Conservation (phyloP, 53 echinoderm and acorn worm genomes). For the Crossaster papposus region DNA sequence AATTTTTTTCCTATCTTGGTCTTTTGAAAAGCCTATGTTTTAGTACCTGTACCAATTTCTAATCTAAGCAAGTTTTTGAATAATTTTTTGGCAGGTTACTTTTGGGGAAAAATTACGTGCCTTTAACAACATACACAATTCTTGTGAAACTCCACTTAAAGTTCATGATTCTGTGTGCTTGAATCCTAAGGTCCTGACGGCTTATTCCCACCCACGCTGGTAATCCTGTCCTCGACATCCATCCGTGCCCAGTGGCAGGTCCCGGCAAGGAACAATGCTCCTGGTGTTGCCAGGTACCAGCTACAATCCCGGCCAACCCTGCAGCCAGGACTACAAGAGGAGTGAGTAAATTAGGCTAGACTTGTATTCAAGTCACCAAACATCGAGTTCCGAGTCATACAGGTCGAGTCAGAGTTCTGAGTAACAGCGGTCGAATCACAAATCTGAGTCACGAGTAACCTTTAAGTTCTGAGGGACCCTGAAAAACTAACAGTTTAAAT, state of each 20-base stretch:
- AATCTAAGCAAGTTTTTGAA: too few species aligned
- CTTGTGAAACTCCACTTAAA: neutral
- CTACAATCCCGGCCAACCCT: conserved; percentile 63
- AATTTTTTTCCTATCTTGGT: too few species aligned
- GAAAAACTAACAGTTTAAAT: too few species aligned
- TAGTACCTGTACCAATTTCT: too few species aligned
- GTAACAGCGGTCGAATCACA: too few species aligned
- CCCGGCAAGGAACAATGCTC: conserved; percentile 77
- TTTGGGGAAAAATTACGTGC: neutral
- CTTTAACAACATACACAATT: neutral
- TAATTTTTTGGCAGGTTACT: neutral
- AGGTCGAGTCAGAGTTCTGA: too few species aligned
- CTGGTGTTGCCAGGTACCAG: conserved; percentile 65
- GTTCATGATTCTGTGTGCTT: neutral
- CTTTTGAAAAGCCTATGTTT: too few species aligned
- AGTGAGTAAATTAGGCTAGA: conserved; percentile 52
- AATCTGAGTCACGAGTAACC: too few species aligned
- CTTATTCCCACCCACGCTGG: conserved; percentile 63
- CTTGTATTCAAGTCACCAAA: too few species aligned
- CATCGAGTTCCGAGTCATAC: too few species aligned
- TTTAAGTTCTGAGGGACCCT: too few species aligned
- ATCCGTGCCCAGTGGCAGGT: conserved; percentile 71
- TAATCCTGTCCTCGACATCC: conserved; percentile 52
- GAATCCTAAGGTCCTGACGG: conserved; percentile 67
- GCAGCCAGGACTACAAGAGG: conserved; percentile 50